Conservation (phyloP, 2,888 invertebrate species). For the Chirona hameri region DNA sequence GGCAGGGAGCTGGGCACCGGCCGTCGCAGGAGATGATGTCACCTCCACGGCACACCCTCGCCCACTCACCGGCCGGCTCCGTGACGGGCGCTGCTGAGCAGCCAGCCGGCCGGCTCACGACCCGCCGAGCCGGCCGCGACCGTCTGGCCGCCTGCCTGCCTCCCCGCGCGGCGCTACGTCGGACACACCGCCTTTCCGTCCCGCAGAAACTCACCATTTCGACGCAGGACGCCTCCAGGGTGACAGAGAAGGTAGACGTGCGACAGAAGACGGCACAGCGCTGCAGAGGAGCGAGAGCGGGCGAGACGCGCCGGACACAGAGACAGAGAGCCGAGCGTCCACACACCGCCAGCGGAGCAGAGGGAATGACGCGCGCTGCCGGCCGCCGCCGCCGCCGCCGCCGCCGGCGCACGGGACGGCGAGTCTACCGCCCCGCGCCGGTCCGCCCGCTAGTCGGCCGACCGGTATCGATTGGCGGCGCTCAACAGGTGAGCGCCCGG, state of each 20-base stretch:
- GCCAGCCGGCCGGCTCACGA: background rate
- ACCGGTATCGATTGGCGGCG: background rate
- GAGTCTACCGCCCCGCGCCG: constrained; percentile 1
- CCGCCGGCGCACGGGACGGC: background rate
- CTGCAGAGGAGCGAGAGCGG: background rate
- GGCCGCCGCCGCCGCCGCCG: background rate
- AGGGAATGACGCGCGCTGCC: background rate
- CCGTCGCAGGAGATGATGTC: too few species aligned
- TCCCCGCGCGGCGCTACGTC: too few species aligned
- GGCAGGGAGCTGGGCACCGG: too few species aligned
- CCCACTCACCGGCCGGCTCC: background rate
- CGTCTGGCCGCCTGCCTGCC: too few species aligned
- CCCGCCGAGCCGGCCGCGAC: background rate
- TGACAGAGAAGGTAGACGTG: constrained; percentile 22
- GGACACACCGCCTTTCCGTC: background rate
- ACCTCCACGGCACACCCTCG: too few species aligned
- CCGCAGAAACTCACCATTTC: background rate
- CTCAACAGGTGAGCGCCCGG: constrained; percentile 4
- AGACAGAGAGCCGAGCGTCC: constrained; percentile 1
- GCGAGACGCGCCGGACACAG: background rate
- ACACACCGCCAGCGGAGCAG: background rate
- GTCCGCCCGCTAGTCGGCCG: constrained; percentile 1
- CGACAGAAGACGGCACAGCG: background rate
- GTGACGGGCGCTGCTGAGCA: background rate
- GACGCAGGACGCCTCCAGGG: constrained; percentile 13